Evolutionary conservation across 2,113 vertebrate species (phyloP).

Genomic region (Chloebia gouldiae): DNA sequence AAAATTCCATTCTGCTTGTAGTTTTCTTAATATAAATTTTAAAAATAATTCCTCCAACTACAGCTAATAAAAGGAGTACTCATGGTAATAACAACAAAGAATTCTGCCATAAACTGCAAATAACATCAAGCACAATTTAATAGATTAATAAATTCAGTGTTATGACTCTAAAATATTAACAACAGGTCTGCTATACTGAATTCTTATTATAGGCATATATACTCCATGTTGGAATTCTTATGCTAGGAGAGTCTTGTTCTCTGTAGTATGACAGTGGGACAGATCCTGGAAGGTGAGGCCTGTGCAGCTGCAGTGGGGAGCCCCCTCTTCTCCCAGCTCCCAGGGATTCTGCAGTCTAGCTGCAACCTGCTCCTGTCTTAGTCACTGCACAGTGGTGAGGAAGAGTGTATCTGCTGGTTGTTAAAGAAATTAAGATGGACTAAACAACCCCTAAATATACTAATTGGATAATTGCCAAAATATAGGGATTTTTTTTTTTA

Average conservation of each 20-base stretch:
- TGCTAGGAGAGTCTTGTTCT: neutral
- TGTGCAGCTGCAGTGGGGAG: neutral
- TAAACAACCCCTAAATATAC: accelerated
- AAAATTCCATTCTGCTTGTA: neutral
- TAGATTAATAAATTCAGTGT: neutral
- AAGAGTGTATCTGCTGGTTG: neutral
- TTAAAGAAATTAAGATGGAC: neutral
- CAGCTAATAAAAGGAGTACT: neutral
- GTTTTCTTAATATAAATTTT: neutral
- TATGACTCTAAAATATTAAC: neutral
- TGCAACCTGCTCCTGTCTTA: neutral
- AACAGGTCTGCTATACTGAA: neutral
- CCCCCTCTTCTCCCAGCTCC: accelerated
- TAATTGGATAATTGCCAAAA: neutral
- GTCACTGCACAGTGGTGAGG: neutral
- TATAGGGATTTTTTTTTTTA: neutral
- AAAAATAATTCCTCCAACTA: neutral
- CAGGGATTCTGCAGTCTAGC: no score
- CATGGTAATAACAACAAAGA: neutral
- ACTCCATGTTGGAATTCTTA: neutral
- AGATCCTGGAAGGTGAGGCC: neutral
- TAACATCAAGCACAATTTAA: neutral
- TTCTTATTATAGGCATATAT: neutral
- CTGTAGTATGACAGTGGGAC: accelerated
- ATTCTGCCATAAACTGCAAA: neutral